Base-by-base conservation (phyloP, 2,888 invertebrate genomes). In the Globia sparganii region DNA sequence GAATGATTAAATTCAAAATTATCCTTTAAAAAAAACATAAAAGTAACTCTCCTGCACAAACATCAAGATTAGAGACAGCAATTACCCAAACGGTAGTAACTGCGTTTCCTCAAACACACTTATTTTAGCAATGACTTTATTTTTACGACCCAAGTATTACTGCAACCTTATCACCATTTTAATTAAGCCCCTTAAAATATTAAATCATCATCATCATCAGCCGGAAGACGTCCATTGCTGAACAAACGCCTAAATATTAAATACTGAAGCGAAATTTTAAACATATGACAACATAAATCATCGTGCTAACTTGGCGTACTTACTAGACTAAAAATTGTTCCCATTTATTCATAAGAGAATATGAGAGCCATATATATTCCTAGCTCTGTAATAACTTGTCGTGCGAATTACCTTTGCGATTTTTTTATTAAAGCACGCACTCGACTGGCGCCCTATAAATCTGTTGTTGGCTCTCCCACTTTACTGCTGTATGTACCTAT, bases 381-480 rank as follows among this genome's bases (percentile, higher is more conserved):
- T 91, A 92, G 92, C 89, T 86, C 88, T 83, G 95, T 93, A 94
- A 95, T 96, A 96, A 96, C 93, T 95, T 95, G 94, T 95, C 93
- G 92, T 92, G 92, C 90, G 94, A 95, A 95, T 96, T 95, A 96
- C 96, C 95, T 95, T 94, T 94, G 93, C 93, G 94, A 92, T 95
- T 94, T 94, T 95, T 96, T 95, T 95, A 95, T 95, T 94, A 94
- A 95, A 93, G 93, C 94, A 94, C 95, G 93, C 95, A 94, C 93
- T 92, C 91, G 89, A 90, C 92, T 86, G 95, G 95, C 95, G 96
- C 95, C 96, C 92, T 93, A 96, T 96, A 96, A 96, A 96, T 96
- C 94, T 94, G 92, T 88, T 92, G 94, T 91, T 93, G 94, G 94
- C 94, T 92, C 93, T 91, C 94, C 93, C 94, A 93, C 93, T 95